Evolutionary conservation across 2,888 invertebrate species (phyloP).

Genomic region (Lepidocyrtoides sp.): DNA sequence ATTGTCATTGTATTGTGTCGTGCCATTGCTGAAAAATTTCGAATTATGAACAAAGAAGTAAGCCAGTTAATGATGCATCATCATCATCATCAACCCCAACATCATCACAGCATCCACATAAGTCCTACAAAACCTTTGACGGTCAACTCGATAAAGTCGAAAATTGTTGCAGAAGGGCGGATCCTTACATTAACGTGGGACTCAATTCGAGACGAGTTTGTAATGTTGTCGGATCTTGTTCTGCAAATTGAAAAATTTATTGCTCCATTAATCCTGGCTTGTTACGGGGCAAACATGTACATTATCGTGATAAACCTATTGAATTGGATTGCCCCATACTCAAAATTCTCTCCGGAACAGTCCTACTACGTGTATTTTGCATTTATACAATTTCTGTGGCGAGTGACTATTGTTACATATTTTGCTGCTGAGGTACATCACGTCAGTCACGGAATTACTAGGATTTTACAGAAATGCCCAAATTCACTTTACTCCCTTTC

Average conservation of each 20-base stretch:
- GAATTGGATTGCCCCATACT: slow-evolving; percentile 60
- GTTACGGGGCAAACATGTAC: slow-evolving; percentile 61
- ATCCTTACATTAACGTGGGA: slow-evolving; percentile 26
- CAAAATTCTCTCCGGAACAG: slow-evolving; percentile 30
- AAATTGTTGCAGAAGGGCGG: not conserved
- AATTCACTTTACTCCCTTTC: slow-evolving; percentile 57
- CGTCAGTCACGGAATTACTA: not conserved
- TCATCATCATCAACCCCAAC: not conserved
- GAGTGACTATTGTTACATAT: slow-evolving; percentile 56
- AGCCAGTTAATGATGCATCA: slow-evolving; percentile 2
- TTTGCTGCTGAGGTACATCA: slow-evolving; percentile 63
- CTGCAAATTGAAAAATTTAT: slow-evolving; percentile 28
- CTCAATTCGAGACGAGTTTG: slow-evolving; percentile 41
- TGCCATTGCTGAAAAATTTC: slow-evolving; percentile 42
- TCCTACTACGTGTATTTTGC: slow-evolving; percentile 50
- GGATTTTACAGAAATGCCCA: slow-evolving; percentile 51
- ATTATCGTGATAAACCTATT: slow-evolving; percentile 46
- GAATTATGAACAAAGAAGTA: slow-evolving; percentile 40
- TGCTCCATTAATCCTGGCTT: slow-evolving; percentile 41
- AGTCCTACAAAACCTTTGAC: not conserved
- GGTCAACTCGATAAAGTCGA: not conserved
- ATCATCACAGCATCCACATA: not conserved
- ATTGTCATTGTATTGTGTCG: slow-evolving; percentile 25
- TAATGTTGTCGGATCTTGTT: slow-evolving; percentile 22
- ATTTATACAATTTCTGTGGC: slow-evolving; percentile 47